Evolutionary conservation across 2,888 invertebrate genomes (phyloP).

Genomic region (Belgica antarctica): DNA sequence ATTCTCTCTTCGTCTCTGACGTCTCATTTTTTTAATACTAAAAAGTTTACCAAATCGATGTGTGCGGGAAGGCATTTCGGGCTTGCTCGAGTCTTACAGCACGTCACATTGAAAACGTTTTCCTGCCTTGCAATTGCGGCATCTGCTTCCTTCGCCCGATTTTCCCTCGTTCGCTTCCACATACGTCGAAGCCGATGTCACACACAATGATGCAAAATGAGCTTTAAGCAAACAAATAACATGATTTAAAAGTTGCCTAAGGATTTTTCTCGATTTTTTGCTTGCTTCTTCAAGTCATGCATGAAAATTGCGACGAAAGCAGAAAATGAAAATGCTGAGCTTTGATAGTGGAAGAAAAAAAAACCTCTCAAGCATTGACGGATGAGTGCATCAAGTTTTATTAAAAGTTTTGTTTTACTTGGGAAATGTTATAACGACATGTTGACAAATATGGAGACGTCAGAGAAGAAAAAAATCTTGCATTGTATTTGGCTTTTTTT

Average conservation of each 20-base stretch:
- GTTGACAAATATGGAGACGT: constrained; percentile 38
- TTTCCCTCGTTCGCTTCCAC: background rate
- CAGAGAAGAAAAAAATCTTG: background rate
- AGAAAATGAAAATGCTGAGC: too few relatives aligned
- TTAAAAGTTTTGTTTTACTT: background rate
- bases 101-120: background rate
- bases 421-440: constrained; percentile 12
- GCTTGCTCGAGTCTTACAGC: constrained; percentile 1
- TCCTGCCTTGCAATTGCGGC: constrained; percentile 9
- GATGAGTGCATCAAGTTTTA: background rate
- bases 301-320: background rate
- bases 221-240: constrained; percentile 39
- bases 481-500: background rate
- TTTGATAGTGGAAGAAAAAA: background rate
- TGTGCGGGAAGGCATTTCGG: background rate
- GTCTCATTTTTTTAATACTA: constrained; percentile 1
- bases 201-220: constrained; percentile 36
- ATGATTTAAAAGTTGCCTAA: constrained; percentile 31
- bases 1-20: background rate
- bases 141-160: constrained; percentile 16
- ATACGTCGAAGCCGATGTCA: constrained; percentile 19
- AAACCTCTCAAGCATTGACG: background rate
- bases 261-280: background rate
- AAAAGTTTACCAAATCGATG: constrained; percentile 20
- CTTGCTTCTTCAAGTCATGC: constrained; percentile 1